Evolutionary conservation across 2,888 invertebrate species (phyloP).

Genomic region (Platycheirus albimanus): DNA sequence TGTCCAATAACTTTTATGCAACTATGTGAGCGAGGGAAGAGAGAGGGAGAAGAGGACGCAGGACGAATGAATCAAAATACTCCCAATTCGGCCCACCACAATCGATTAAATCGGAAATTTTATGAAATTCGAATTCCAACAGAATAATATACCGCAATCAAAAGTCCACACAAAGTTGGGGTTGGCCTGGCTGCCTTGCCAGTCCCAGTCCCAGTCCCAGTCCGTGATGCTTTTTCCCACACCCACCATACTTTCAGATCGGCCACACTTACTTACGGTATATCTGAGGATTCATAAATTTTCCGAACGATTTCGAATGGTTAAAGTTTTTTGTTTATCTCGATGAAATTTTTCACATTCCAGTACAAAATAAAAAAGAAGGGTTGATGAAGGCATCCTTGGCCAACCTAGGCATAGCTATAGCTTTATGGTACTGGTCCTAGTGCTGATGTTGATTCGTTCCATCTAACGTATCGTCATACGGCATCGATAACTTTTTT

Average conservation of each 20-base stretch:
- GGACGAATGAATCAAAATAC: constrained; percentile 21
- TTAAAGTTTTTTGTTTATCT: constrained; percentile 62
- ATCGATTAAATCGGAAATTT: constrained; percentile 64
- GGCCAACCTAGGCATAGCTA: no score
- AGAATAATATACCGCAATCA: constrained; percentile 53
- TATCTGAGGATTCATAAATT: constrained; percentile 68
- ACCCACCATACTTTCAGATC: constrained; percentile 25
- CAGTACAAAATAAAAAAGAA: neutral
- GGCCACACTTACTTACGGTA: constrained; percentile 44
- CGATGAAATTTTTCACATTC: constrained; percentile 43
- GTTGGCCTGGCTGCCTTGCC: neutral
- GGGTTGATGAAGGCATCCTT: neutral
- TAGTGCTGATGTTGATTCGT: constrained; percentile 45
- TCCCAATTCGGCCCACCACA: constrained; percentile 23
- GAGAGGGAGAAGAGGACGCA: neutral
- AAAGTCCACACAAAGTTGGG: constrained; percentile 61
- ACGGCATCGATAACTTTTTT: constrained; percentile 36
- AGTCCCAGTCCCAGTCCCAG: no score
- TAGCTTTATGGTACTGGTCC: no score
- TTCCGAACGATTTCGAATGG: constrained; percentile 64
- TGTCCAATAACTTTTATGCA: constrained; percentile 47
- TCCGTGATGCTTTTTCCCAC: no score
- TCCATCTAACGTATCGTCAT: constrained; percentile 54
- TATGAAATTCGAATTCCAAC: constrained; percentile 63
- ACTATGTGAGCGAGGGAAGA: neutral